A percentile compares a stretch with the other conserved stretches of the same genome.
phyloP scores from a whole-genome alignment of 2,113 vertebrate genomes.

The Bos indicus region DNA sequence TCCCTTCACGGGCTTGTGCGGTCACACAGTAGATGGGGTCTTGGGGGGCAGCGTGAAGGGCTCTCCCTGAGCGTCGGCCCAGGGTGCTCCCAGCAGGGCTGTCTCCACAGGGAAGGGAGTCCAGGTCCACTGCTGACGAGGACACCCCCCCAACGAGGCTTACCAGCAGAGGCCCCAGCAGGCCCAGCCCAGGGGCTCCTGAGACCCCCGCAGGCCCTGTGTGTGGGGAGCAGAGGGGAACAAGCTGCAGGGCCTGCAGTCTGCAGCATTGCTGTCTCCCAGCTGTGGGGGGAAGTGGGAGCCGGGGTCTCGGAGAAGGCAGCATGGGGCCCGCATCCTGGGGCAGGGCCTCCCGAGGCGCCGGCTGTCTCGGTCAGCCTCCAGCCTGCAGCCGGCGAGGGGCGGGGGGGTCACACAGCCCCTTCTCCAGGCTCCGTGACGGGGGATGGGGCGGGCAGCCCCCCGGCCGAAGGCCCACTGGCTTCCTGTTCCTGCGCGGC shows the following conservation, averaged over 20 bases:
- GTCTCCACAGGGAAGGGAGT: background rate
- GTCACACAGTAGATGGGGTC: background rate
- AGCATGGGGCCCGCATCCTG: accelerated
- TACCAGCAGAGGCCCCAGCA: background rate
- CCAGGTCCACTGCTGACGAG: background rate
- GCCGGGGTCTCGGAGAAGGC: background rate
- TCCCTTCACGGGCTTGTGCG: constrained; percentile 21
- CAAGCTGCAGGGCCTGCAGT: no score
- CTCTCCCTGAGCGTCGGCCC: background rate
- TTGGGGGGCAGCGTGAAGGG: background rate
- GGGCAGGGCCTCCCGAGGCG: background rate
- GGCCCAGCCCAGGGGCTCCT: background rate
- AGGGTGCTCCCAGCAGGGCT: background rate
- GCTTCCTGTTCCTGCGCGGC: background rate
- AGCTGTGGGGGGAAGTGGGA: background rate
- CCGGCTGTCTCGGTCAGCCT: background rate
- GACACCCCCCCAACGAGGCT: no score
- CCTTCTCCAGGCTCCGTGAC: background rate
- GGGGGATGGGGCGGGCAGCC: background rate
- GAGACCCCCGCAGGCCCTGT: background rate
- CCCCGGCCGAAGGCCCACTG: background rate
- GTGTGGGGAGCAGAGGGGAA: background rate
- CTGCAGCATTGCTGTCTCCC: background rate
- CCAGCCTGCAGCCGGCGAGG: background rate
- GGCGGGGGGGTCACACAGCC: background rate